Evolutionary conservation across 2,888 invertebrate species (phyloP), one percentile per base, ranked within the genome.

Genomic region (Morpho helenor): DNA sequence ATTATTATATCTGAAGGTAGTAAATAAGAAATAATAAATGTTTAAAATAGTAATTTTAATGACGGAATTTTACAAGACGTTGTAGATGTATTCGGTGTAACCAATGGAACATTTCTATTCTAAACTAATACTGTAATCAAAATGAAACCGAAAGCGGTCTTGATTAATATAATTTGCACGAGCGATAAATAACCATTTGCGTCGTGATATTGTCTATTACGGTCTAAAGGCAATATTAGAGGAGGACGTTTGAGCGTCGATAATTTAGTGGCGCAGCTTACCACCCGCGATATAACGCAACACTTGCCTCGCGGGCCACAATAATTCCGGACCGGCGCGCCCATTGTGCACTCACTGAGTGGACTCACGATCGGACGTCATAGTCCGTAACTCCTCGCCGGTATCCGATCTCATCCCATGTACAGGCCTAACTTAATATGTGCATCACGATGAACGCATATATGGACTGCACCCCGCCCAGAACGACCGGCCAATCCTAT

Each of bases 381-480:
- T 81, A 84, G 76, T 75, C 76, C 83, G 84, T 84, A 82, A 78
- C 75, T 83, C 80, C 80, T 73, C 67, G 64, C 66, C 77, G 72
- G 74, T 72, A 72, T 74, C 75, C 74, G 69, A 73, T 73, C 74
- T 74, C 79, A 75, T 76, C 82, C 31, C 88, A 85, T 88, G 84
- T 87, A 85, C 74, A 87, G 67, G 77, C 74, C 83, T 81, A 86
- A 87, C 87, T 90, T 89, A 90, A 90, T 90, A 90, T 90, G 88
- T 89, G 89, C 89, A 85, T 87, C 89, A 89, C 89, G 89, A 89
- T 79, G 70, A 71, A 53, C 77, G 81, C 87, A 77, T 88, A 89
- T 88, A 88, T 87, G 87, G 89, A 72, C 71, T 73, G 72, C 69
- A 69, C 80, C 81, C 82, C 84, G 84, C 86, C 87, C 77, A 75